Base-by-base conservation (phyloP, 1,140 invertebrate genomes). In the Aporrectodea caliginosa region DNA sequence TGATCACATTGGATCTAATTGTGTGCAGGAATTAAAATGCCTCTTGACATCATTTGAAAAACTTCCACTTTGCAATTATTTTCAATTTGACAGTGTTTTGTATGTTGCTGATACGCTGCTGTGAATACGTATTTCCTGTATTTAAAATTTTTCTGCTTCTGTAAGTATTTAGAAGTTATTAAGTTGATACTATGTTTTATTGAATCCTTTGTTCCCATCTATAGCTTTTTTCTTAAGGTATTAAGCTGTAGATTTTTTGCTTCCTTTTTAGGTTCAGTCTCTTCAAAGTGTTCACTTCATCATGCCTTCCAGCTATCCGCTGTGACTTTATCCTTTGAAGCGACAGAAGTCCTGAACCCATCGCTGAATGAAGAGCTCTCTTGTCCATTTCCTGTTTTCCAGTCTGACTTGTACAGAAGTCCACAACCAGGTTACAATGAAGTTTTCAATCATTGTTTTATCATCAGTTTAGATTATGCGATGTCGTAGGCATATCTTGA, bases 351-450 rank as follows among this genome's bases (percentile, higher is more conserved):
- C 72, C 83, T 92, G 75, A 92, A 93, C 83, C 91, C 92, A 1
- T 85, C 88, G 34, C 82, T 88, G 14, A 82, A 83, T 34, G 83
- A 83, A 58, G 84, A 85, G 35, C 75, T 84, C 33, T 80, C 83
- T 32, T 73, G 32, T 58, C 91, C 94, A 0, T 96, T 94, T 90
- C 94, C 95, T 32, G 94, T 96, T 85, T 87, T 93, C 70, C 95
- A 98, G 89, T 90, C 92, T 79, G 94, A 96, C 84, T 88, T 97
- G 6, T 97, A 96, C 82, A 87, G 85, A 71, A 83, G 81, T 16
- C 82, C 85, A 71, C 95, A 97, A 88, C 95, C 95, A 88, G 92
- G 93, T 95, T 86, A 89, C 86, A 79, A 78, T 82, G 43, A 22
- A 58, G 6, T 58, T 58, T 58, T 58, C 43, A 22, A n/a, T n/a